Percentiles rank a stretch among this genome's conserved stretches.
These are phyloP conservation scores for Ormyrus pomaceus DNA, from an alignment of 2,888 invertebrate genomes.

Conservation along the genomic window DNA sequence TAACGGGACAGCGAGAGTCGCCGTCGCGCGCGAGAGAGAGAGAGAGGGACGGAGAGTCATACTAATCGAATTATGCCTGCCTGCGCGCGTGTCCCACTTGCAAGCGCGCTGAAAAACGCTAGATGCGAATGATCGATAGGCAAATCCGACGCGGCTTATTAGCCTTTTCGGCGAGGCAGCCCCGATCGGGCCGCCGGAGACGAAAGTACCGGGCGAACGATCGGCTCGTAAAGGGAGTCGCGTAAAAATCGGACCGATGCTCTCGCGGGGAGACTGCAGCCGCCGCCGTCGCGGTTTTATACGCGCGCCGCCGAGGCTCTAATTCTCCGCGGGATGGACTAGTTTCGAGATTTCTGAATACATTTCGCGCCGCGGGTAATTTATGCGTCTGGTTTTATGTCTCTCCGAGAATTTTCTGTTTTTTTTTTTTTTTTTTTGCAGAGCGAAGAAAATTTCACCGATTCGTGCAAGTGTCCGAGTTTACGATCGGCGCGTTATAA, in stretches of 20 bases:
- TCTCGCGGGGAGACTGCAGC: background rate
- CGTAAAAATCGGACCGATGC: slow-evolving; percentile 8
- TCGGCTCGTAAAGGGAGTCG: slow-evolving; percentile 21
- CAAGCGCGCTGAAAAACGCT: slow-evolving; percentile 17
- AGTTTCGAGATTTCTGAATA: slow-evolving; percentile 2
- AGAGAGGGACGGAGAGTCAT: background rate
- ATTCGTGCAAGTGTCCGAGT: too few species aligned
- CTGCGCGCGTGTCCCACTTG: slow-evolving; percentile 9
- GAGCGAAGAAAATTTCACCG: too few species aligned
- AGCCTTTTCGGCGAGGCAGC: background rate
- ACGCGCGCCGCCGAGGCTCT: background rate
- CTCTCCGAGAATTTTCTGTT: too few species aligned
- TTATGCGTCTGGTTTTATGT: too few species aligned
- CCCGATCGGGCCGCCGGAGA: background rate
- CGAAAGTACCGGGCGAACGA: slow-evolving; percentile 29
- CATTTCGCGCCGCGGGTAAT: too few species aligned
- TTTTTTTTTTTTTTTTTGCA: too few species aligned
- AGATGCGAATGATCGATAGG: slow-evolving; percentile 2
- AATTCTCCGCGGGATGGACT: background rate
- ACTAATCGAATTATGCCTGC: slow-evolving; percentile 45
- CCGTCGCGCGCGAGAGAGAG: background rate
- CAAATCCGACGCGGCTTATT: background rate
- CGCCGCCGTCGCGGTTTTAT: background rate
- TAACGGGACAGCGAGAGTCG: slow-evolving; percentile 31
- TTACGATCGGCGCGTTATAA: too few species aligned